Conservation (phyloP, 1,140 invertebrate genomes). For the Helicoverpa zea region DNA sequence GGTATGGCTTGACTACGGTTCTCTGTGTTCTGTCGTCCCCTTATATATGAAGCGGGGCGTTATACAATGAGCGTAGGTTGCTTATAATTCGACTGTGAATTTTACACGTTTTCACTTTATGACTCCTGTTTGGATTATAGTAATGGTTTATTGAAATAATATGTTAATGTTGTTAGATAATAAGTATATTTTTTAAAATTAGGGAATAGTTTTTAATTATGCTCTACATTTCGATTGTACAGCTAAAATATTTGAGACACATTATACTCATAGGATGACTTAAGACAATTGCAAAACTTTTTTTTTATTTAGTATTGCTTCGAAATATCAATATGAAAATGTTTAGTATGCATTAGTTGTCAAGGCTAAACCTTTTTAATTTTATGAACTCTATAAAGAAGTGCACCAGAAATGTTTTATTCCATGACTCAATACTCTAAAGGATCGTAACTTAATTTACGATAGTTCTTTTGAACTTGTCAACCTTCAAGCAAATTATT, state of each 20-base stretch:
- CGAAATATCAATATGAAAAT: neutral
- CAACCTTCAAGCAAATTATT: neutral
- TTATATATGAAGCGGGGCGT: slow-evolving; percentile 42
- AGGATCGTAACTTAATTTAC: neutral
- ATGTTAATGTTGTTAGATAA: neutral
- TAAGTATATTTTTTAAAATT: no score
- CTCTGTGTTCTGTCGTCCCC: neutral
- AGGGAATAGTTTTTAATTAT: no score
- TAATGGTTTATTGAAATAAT: neutral
- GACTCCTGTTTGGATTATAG: neutral
- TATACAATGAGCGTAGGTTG: slow-evolving; percentile 36
- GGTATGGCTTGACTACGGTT: slow-evolving; percentile 40
- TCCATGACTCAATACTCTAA: neutral
- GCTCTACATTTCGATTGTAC: no score
- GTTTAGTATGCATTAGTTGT: neutral
- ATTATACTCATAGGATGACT: no score
- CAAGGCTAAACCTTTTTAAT: neutral
- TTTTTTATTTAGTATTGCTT: neutral
- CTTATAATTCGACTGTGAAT: slow-evolving; percentile 6
- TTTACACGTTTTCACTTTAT: neutral
- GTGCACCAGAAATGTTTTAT: neutral
- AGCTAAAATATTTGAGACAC: no score
- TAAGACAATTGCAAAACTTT: no score
- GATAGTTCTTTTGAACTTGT: neutral
- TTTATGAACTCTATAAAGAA: neutral